Conservation (phyloP, 2,797 vertebrate genomes). For the Todus mexicanus region DNA sequence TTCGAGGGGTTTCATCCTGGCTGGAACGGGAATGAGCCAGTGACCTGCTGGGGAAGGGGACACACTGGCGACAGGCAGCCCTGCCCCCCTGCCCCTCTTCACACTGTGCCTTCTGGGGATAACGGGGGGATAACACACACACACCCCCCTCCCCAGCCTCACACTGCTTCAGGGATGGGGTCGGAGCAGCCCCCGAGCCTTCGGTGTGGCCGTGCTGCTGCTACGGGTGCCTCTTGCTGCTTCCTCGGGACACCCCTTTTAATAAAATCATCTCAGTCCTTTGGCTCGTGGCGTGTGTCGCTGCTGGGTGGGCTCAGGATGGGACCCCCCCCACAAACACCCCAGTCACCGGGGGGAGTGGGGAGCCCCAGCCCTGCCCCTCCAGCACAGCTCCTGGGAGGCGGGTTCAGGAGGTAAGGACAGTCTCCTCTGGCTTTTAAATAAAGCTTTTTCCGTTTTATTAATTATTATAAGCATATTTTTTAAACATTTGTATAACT, state of each 20-base stretch:
- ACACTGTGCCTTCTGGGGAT: constrained; percentile 42
- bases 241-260: not conserved
- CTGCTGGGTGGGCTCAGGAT: not conserved
- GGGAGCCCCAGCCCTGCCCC: not conserved
- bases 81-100: not conserved
- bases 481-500: constrained; percentile 75
- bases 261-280: not conserved
- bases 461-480: constrained; percentile 77
- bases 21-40: not conserved
- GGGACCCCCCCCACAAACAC: not conserved
- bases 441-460: constrained; percentile 76
- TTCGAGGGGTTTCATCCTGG: not conserved
- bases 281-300: not conserved
- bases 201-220: not conserved
- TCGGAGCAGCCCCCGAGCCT: rapidly evolving
- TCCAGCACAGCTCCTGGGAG: not conserved
- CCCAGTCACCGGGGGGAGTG: not conserved
- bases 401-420: not conserved
- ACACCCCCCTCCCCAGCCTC: not conserved
- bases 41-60: not conserved
- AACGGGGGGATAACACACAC: not conserved
- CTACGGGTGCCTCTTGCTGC: not conserved
- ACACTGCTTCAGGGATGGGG: not conserved
- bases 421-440: constrained; percentile 65
- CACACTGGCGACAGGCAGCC: not conserved